These are phyloP conservation scores for Erynnis tages DNA, from an alignment of 2,888 invertebrate species.

Conservation along the genomic window DNA sequence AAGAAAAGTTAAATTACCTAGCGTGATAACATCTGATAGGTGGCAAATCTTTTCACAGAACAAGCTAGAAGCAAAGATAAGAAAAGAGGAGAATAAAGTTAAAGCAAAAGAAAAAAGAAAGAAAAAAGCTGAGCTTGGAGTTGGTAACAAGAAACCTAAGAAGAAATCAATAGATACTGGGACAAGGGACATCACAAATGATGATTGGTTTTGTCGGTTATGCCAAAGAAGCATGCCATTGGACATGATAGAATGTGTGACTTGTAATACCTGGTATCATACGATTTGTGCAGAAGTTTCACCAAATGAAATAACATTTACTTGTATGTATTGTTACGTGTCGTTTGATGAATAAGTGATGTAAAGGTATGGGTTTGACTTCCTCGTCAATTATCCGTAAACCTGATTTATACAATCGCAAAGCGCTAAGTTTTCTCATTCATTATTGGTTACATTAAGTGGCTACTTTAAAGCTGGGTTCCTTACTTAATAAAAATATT, in stretches of 20 bases:
- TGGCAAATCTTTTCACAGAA: constrained; percentile 2
- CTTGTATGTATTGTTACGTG: constrained; percentile 5
- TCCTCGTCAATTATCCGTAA: too few relatives aligned
- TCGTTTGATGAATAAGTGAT: background rate
- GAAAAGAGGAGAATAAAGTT: background rate
- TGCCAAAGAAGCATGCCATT: constrained; percentile 15
- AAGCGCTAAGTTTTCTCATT: too few relatives aligned
- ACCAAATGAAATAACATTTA: constrained; percentile 9
- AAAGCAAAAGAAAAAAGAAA: background rate
- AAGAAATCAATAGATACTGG: constrained; percentile 3
- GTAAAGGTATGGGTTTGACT: too few relatives aligned
- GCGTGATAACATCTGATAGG: background rate
- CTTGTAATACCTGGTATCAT: constrained; percentile 22
- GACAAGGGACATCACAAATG: constrained; percentile 3
- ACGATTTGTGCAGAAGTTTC: constrained; percentile 18
- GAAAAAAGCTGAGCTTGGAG: background rate
- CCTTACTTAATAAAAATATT: too few relatives aligned
- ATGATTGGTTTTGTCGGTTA: constrained; percentile 19
- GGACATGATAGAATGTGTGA: constrained; percentile 24
- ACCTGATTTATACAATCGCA: too few relatives aligned
- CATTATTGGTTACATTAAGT: too few relatives aligned
- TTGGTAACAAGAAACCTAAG: background rate
- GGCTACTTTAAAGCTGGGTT: too few relatives aligned
- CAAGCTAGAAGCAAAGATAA: constrained; percentile 2
- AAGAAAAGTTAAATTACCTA: constrained; percentile 12